Evolutionary conservation across 2,888 invertebrate species (phyloP).

Genomic region (Latrodectus elegans): DNA sequence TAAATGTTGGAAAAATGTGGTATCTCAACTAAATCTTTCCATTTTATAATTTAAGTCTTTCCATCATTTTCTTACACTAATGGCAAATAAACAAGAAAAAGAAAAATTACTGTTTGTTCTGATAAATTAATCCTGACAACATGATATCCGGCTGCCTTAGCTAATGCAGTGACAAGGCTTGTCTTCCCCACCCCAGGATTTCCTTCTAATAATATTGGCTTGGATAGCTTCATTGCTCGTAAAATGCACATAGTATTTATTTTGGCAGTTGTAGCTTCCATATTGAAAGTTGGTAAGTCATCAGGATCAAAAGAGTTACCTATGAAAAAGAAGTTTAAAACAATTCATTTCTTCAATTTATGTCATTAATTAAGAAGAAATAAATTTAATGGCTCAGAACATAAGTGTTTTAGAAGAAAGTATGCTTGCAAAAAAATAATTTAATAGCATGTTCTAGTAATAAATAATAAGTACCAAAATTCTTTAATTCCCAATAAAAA

Average conservation of each 20-base stretch:
- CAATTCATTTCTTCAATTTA: too few relatives aligned
- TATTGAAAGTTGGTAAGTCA: constrained; percentile 79
- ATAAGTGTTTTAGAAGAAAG: not conserved
- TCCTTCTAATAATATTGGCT: constrained; percentile 94
- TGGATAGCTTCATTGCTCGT: constrained; percentile 87
- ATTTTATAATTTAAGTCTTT: too few relatives aligned
- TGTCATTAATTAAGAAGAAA: too few relatives aligned
- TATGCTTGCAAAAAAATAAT: too few relatives aligned
- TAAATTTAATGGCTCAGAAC: not conserved
- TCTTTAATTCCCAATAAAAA: too few relatives aligned
- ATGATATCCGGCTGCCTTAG: constrained; percentile 86
- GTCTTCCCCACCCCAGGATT: constrained; percentile 99
- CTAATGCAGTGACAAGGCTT: constrained; percentile 91
- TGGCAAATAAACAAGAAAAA: too few relatives aligned
- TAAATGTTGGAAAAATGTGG: too few relatives aligned
- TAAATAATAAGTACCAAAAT: too few relatives aligned
- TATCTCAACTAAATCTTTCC: too few relatives aligned
- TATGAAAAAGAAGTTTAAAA: not conserved
- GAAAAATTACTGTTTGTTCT: constrained; percentile 90
- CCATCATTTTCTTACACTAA: too few relatives aligned
- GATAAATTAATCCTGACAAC: constrained; percentile 96
- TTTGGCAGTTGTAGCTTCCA: constrained; percentile 86
- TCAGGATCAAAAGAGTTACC: not conserved
- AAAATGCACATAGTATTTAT: constrained; percentile 88
- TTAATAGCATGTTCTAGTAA: too few relatives aligned